Conservation (phyloP, 2,888 invertebrate species). For the Epinotia nisella region DNA sequence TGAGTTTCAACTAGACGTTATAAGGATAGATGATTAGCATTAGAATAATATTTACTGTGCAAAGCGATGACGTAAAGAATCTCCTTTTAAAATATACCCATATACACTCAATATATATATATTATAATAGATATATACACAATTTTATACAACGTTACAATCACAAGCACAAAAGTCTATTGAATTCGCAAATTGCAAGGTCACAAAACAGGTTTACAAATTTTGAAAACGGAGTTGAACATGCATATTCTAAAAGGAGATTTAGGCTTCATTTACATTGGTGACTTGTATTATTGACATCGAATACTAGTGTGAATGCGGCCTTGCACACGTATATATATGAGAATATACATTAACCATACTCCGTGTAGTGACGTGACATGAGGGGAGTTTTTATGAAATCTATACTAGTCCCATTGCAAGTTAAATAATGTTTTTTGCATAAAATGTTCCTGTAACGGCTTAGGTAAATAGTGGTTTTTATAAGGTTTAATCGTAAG, state of each 20-base stretch:
- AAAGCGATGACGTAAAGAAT: slow-evolving; percentile 57
- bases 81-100: slow-evolving; percentile 73
- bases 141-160: slow-evolving; percentile 44
- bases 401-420: slow-evolving; percentile 83
- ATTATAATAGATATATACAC: slow-evolving; percentile 45
- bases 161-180: slow-evolving; percentile 45
- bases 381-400: slow-evolving; percentile 62
- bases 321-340: slow-evolving; percentile 70
- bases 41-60: slow-evolving; percentile 52
- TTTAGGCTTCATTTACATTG: slow-evolving; percentile 75
- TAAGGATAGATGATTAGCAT: slow-evolving; percentile 72
- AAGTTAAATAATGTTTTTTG: slow-evolving; percentile 79
- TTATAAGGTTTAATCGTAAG: slow-evolving; percentile 73
- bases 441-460: slow-evolving; percentile 82
- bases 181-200: slow-evolving; percentile 53
- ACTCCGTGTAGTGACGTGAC: slow-evolving; percentile 64
- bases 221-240: slow-evolving; percentile 44
- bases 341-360: slow-evolving; percentile 57
- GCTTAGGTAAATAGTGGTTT: slow-evolving; percentile 77
- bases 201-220: slow-evolving; percentile 65
- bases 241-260: slow-evolving; percentile 75
- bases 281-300: slow-evolving; percentile 72
- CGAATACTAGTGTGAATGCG: slow-evolving; percentile 80
- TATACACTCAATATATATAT: slow-evolving; percentile 49
- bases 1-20: slow-evolving; percentile 68